These are phyloP conservation scores for Leptatherina wallacei DNA, from an alignment of 2,797 vertebrate species.

Conservation along the genomic window DNA sequence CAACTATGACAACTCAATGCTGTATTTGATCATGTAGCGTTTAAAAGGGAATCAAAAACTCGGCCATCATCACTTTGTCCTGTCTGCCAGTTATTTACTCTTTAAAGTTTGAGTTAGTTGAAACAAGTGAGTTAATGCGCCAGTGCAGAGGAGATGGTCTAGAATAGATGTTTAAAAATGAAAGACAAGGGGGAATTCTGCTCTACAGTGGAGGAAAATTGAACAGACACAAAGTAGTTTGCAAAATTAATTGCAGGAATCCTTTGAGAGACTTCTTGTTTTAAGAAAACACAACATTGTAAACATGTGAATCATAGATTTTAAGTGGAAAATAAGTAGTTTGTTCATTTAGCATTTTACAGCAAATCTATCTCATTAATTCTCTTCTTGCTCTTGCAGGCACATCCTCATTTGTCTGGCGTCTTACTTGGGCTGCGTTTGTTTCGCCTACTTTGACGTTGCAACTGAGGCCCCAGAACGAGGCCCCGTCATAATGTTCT, in stretches of 20 bases:
- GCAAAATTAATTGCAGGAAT: not conserved
- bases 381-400: conserved; percentile 77
- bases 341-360: not conserved
- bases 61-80: no score
- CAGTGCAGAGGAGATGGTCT: not conserved
- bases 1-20: not conserved
- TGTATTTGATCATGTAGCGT: not conserved
- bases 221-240: not conserved
- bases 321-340: not conserved
- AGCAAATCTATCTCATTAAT: not conserved
- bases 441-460: conserved; percentile 96
- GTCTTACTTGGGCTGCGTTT: conserved; percentile 95
- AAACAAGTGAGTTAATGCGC: not conserved
- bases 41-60: not conserved
- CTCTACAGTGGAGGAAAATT: not conserved
- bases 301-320: not conserved
- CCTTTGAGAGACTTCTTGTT: not conserved
- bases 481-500: conserved; percentile 96
- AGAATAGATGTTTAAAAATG: not conserved
- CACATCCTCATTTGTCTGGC: conserved; percentile 97
- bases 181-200: not conserved
- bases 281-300: not conserved
- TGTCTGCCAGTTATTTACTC: no score
- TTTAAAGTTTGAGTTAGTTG: no score
- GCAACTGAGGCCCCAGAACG: conserved; percentile 95